phyloP scores from a whole-genome alignment of 2,797 vertebrate species.

The Geotrypetes seraphini region DNA sequence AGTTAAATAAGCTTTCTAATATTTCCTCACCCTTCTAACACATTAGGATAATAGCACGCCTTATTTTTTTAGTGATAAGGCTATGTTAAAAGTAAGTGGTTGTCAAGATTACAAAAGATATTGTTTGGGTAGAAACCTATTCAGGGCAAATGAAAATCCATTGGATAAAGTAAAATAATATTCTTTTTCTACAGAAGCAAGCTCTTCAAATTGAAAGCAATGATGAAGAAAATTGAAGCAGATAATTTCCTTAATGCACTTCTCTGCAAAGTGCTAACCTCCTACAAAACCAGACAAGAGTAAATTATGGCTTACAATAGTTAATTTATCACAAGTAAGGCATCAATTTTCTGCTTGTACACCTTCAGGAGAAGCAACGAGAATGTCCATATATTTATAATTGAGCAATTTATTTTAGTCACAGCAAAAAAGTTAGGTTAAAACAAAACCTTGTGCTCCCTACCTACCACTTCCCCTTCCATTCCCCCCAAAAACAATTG shows the following conservation, averaged over 20 bases:
- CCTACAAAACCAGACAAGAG: constrained; percentile 14
- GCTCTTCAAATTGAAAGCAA: constrained; percentile 8
- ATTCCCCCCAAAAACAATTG: too few species aligned
- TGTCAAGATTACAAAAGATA: background rate
- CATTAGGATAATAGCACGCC: too few species aligned
- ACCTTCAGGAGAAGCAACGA: constrained; percentile 1
- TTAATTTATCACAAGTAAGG: constrained; percentile 16
- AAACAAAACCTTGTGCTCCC: background rate
- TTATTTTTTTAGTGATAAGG: too few species aligned
- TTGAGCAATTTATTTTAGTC: constrained; percentile 5
- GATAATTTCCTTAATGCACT: constrained; percentile 24
- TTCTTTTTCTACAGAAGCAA: constrained; percentile 1
- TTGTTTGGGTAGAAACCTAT: background rate
- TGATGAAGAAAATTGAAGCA: constrained; percentile 21
- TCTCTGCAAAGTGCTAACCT: constrained; percentile 13
- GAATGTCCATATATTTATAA: constrained; percentile 7
- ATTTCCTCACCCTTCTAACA: too few species aligned
- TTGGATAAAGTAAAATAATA: constrained; percentile 12
- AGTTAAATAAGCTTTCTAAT: too few species aligned
- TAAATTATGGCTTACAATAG: constrained; percentile 10
- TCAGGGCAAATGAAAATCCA: constrained; percentile 4
- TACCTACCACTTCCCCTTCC: background rate
- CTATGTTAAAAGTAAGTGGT: background rate
- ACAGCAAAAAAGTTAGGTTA: constrained; percentile 4
- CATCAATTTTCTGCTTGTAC: constrained; percentile 2